A percentile compares a stretch with the other conserved stretches of the same genome.
Conservation (phyloP, 2,797 vertebrate genomes). For the Coregonus ussuriensis region DNA sequence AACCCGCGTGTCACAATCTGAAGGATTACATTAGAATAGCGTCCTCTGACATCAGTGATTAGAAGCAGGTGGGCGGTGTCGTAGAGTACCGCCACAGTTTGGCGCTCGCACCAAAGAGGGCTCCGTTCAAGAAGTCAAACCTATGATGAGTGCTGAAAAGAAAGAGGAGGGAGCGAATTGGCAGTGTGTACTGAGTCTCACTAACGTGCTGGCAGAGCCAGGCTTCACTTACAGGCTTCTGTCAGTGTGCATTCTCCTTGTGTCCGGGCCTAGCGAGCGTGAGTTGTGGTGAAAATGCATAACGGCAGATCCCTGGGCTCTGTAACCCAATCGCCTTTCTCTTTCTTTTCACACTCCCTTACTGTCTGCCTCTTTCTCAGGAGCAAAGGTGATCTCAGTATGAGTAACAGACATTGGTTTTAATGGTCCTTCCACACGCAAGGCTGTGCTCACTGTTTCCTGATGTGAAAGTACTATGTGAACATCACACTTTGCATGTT, state of each 20-base stretch:
- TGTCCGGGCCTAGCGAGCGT: constrained; percentile 12
- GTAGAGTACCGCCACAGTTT: constrained; percentile 37
- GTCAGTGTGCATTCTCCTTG: constrained; percentile 9
- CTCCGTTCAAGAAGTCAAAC: constrained; percentile 33
- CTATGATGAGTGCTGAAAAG: constrained; percentile 54
- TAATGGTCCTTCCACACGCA: neutral
- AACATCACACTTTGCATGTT: no score
- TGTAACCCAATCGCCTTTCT: constrained; percentile 5
- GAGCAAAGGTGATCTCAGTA: neutral
- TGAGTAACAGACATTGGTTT: neutral
- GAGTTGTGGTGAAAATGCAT: constrained; percentile 15
- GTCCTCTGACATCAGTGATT: constrained; percentile 52
- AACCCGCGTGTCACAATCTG: constrained; percentile 38
- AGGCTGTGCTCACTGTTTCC: neutral
- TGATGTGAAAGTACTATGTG: neutral
- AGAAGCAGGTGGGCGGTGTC: constrained; percentile 52
- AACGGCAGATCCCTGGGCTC: neutral
- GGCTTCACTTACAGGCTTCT: constrained; percentile 24
- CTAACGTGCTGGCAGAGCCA: constrained; percentile 33
- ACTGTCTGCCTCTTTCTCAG: neutral
- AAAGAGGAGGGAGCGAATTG: constrained; percentile 7
- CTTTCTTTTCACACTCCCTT: neutral
- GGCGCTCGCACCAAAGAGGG: constrained; percentile 55
- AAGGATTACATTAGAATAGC: constrained; percentile 45
- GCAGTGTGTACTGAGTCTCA: constrained; percentile 8